Conservation (phyloP, 2,797 vertebrate species). For the Poecilia picta region DNA sequence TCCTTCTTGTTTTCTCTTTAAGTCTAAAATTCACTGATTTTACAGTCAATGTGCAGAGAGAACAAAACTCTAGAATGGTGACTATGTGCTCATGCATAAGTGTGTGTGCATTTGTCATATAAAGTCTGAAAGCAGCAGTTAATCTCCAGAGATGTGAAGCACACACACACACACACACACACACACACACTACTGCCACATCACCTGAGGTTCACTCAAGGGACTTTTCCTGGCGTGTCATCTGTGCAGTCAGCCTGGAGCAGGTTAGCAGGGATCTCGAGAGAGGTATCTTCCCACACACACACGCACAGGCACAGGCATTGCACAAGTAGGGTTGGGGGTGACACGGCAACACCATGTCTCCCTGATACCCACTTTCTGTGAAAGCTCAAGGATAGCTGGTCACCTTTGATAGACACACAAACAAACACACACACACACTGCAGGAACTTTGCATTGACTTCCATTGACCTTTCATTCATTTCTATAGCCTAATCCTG, state of each 20-base stretch:
- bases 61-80: constrained; percentile 38
- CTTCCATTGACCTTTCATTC: no score
- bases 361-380: constrained; percentile 69
- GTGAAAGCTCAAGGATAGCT: constrained; percentile 64
- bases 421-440: neutral
- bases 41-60: constrained; percentile 37
- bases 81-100: constrained; percentile 21
- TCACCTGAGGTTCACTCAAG: constrained; percentile 65
- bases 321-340: constrained; percentile 45
- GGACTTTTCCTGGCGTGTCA: constrained; percentile 58
- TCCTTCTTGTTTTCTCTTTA: constrained; percentile 9
- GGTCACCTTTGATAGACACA: constrained; percentile 59
- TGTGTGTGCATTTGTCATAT: constrained; percentile 26
- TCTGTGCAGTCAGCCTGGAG: constrained; percentile 52
- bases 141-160: constrained; percentile 59
- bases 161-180: constrained; percentile 6
- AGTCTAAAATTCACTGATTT: constrained; percentile 53
- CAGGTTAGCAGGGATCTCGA: constrained; percentile 45
- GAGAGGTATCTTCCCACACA: constrained; percentile 44
- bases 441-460: no score
- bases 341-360: constrained; percentile 69
- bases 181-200: constrained; percentile 41
- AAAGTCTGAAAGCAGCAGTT: constrained; percentile 30
- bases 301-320: constrained; percentile 24
- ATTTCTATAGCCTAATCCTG: no score